phyloP scores from a whole-genome alignment of 1,140 invertebrate genomes.

The Meteorus sp. region DNA sequence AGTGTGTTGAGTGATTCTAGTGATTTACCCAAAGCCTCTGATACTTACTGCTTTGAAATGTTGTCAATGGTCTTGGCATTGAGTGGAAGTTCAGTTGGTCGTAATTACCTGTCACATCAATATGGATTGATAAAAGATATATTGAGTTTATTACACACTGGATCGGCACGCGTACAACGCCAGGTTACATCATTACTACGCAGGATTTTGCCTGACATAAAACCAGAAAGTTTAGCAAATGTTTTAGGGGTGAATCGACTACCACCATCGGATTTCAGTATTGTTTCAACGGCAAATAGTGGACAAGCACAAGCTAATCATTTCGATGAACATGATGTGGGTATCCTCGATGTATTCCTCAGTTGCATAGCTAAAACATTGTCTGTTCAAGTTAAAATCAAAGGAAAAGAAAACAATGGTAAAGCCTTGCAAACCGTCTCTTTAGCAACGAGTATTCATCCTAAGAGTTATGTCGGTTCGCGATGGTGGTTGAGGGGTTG shows the following conservation, averaged over 20 bases:
- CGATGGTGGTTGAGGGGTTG: slow-evolving; percentile 86
- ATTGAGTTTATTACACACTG: slow-evolving; percentile 86
- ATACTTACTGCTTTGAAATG: slow-evolving; percentile 98
- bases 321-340: slow-evolving; percentile 68
- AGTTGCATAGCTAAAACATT: slow-evolving; percentile 85
- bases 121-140: slow-evolving; percentile 82
- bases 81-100: slow-evolving; percentile 89
- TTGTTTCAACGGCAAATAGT: slow-evolving; percentile 61
- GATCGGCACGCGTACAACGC: slow-evolving; percentile 90
- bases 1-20: slow-evolving; percentile 53
- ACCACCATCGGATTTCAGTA: slow-evolving; percentile 79
- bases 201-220: slow-evolving; percentile 83
- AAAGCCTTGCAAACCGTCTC: slow-evolving; percentile 68
- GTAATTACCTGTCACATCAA: slow-evolving; percentile 88
- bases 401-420: slow-evolving; percentile 66
- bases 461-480: slow-evolving; percentile 61
- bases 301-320: slow-evolving; percentile 57
- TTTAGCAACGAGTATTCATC: slow-evolving; percentile 63
- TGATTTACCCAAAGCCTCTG: slow-evolving; percentile 64
- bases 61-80: slow-evolving; percentile 90
- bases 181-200: slow-evolving; percentile 83
- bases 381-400: slow-evolving; percentile 85
- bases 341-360: slow-evolving; percentile 82
- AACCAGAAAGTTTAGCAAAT: slow-evolving; percentile 67
- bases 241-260: slow-evolving; percentile 70